phyloP scores from a whole-genome alignment of 2,888 invertebrate genomes.

The Sinelater perroti region DNA sequence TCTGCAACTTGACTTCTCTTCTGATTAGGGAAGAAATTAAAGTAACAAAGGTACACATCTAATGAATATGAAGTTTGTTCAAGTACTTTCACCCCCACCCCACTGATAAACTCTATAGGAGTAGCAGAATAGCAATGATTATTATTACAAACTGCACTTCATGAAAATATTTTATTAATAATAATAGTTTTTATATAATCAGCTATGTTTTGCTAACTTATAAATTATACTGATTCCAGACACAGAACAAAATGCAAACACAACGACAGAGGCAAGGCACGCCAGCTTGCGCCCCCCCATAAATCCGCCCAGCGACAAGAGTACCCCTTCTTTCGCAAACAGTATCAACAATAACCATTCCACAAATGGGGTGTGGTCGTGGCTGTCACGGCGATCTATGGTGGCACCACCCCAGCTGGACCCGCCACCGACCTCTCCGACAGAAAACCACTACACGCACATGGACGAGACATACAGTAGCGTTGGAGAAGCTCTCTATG shows the following conservation, averaged over 20 bases:
- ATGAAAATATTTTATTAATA: no score
- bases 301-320: conserved; percentile 55
- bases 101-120: no score
- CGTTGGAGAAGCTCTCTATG: conserved; percentile 72
- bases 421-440: conserved; percentile 64
- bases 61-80: no score
- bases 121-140: no score
- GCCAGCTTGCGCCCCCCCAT: conserved; percentile 45
- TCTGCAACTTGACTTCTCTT: no score
- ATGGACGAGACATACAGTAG: conserved; percentile 71
- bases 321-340: conserved; percentile 47
- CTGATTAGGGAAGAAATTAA: no score
- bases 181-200: no score
- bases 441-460: conserved; percentile 77
- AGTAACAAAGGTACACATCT: no score
- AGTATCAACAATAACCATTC: conserved; percentile 40
- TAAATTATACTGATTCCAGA: no score
- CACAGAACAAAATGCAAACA: conserved; percentile 12
- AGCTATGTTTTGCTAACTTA: no score
- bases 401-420: conserved; percentile 60
- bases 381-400: conserved; percentile 53
- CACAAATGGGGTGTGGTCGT: conserved; percentile 58
- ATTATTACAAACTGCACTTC: no score
- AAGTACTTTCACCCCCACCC: no score
- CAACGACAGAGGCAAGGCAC: neutral